A percentile compares a stretch with the other conserved stretches of the same genome.
phyloP scores from a whole-genome alignment of 1,140 invertebrate genomes.

The Drosophila pandora region DNA sequence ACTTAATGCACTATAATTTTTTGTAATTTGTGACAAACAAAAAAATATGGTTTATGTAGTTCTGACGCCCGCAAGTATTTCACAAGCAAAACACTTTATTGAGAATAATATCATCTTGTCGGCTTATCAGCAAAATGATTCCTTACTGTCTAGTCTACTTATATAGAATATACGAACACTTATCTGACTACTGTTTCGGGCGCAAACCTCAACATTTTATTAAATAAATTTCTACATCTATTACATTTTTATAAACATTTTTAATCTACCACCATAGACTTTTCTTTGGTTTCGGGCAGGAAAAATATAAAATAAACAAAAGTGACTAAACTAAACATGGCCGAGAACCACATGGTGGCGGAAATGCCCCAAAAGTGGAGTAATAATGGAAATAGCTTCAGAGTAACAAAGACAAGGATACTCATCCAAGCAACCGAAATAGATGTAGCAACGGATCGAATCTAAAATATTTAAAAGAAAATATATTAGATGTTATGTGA shows the following conservation, averaged over 20 bases:
- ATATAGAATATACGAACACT: too few relatives aligned
- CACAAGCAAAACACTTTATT: too few relatives aligned
- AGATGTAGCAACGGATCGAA: slow-evolving; percentile 53
- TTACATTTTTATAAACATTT: background rate
- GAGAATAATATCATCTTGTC: too few relatives aligned
- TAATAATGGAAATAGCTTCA: slow-evolving; percentile 57
- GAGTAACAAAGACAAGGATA: slow-evolving; percentile 35
- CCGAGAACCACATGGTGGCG: slow-evolving; percentile 59
- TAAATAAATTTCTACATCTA: too few relatives aligned
- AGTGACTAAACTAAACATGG: slow-evolving; percentile 35
- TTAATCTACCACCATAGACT: slow-evolving; percentile 68
- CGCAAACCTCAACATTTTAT: too few relatives aligned
- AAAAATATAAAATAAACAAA: slow-evolving; percentile 57
- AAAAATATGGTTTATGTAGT: too few relatives aligned
- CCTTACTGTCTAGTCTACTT: too few relatives aligned
- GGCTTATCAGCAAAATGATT: too few relatives aligned
- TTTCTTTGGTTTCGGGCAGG: slow-evolving; percentile 90
- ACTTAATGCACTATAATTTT: too few relatives aligned
- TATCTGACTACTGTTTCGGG: too few relatives aligned
- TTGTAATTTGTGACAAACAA: too few relatives aligned
- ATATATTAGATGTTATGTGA: background rate
- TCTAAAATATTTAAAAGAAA: slow-evolving; percentile 23
- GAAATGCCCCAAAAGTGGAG: slow-evolving; percentile 49
- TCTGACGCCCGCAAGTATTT: too few relatives aligned
- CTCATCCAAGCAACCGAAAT: slow-evolving; percentile 55